Percentiles rank a stretch among this genome's conserved stretches.
phyloP scores from a whole-genome alignment of 1,140 invertebrate species.

The roundworm (Caenorhabditis elegans) region WBcel235 BX284604.4:12468501-12469000 shows the following conservation, averaged over 20 bases:
- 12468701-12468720: background rate
- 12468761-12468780: background rate
- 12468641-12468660: background rate
- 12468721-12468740: background rate
- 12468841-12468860: slow-evolving; percentile 52
- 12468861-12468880: slow-evolving; percentile 42
- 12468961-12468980: slow-evolving; percentile 40
- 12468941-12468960: slow-evolving; percentile 39
- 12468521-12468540: too few relatives aligned
- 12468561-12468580: too few relatives aligned
- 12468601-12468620: background rate
- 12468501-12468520: too few relatives aligned
- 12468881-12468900: slow-evolving; percentile 51
- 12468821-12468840: slow-evolving; percentile 51
- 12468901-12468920: slow-evolving; percentile 47
- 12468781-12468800: background rate
- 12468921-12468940: slow-evolving; percentile 38
- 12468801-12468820: slow-evolving; percentile 47
- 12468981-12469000: slow-evolving; percentile 39
- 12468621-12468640: background rate
- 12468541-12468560: too few relatives aligned
- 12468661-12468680: slow-evolving; percentile 10
- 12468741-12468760: background rate
- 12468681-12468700: background rate
- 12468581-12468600: too few relatives aligned